Evolutionary conservation across 2,888 invertebrate genomes (phyloP), one percentile per base, ranked within the genome.

Genomic region (Alloplasta piceator): DNA sequence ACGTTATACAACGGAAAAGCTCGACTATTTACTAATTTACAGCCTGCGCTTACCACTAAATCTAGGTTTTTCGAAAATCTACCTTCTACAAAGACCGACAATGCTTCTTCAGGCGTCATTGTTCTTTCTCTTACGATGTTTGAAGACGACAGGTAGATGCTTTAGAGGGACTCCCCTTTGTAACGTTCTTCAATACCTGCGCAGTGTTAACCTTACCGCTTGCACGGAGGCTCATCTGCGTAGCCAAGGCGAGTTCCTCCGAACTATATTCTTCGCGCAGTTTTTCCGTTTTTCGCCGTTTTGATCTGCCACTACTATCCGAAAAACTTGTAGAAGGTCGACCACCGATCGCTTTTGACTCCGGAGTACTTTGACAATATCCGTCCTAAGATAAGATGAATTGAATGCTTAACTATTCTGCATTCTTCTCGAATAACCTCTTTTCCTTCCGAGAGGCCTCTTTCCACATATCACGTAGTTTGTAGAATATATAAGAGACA

Each of bases 341-440:
- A 26, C 36, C 56, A 5, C 55, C 9, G 16, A 16, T 9, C 5
- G 48, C 48, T 48, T 5, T 5, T 48, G 5, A 6, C 60, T 60
- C 60, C 39, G 38, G 6, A 39, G n/a, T 39, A n/a, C 39, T 60
- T 39, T 38, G 39, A 60, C 12, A 39, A 36, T n/a, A 38, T 39
- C 39, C 39, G 39, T 60, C 39, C 39, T 60, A n/a, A 60, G 60
- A 7, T 38, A 39, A 39, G 60, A 39, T 12, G 60, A 60, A 38
- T 38, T 39, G 39, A 39, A 39, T 60, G 41, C 41, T 60, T 41
- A 60, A 60, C 60, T 41, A 61, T 43, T 61, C 61, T 43, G 61
- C 43, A 61, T 61, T 61, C 14, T 61, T 61, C 61, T 61, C 61
- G 14, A 61, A 43, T 43, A 61, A 43, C 61, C 61, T 43, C 61